phyloP scores from a whole-genome alignment of 2,888 invertebrate species.

The Parnassius apollo region DNA sequence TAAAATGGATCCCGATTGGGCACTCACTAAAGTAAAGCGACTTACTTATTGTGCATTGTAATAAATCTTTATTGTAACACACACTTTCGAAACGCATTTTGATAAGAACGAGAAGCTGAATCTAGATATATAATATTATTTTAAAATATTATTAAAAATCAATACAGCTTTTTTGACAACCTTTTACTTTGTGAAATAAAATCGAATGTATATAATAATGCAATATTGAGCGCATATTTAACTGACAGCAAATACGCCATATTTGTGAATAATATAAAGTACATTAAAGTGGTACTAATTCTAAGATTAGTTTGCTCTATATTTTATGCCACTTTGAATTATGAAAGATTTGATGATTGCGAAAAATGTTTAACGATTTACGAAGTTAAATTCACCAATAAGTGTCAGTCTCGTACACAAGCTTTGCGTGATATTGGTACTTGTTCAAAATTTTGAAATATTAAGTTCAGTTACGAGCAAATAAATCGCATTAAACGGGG shows the following conservation, averaged over 20 bases:
- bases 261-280: conserved; percentile 24
- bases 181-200: conserved; percentile 11
- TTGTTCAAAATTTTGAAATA: conserved; percentile 20
- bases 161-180: conserved; percentile 3
- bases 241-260: conserved; percentile 12
- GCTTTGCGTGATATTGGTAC: not conserved
- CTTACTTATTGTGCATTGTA: conserved; percentile 20
- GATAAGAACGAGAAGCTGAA: conserved; percentile 15
- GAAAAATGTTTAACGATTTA: conserved; percentile 22
- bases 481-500: conserved; percentile 15
- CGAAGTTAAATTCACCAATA: conserved; percentile 20
- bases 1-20: conserved; percentile 33
- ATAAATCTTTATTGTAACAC: conserved; percentile 25
- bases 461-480: conserved; percentile 7
- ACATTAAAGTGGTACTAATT: conserved; percentile 14
- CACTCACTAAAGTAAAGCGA: conserved; percentile 22
- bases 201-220: conserved; percentile 14
- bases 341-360: conserved; percentile 23
- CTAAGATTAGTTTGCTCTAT: conserved; percentile 22
- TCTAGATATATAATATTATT: conserved; percentile 2
- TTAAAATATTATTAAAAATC: conserved; percentile 20
- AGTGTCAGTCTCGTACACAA: conserved; percentile 9
- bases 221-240: conserved; percentile 9
- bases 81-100: conserved; percentile 17
- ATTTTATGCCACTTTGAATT: conserved; percentile 25